Base-by-base conservation (phyloP, 2,113 vertebrate species). In the Melanerpes aurifrons region DNA sequence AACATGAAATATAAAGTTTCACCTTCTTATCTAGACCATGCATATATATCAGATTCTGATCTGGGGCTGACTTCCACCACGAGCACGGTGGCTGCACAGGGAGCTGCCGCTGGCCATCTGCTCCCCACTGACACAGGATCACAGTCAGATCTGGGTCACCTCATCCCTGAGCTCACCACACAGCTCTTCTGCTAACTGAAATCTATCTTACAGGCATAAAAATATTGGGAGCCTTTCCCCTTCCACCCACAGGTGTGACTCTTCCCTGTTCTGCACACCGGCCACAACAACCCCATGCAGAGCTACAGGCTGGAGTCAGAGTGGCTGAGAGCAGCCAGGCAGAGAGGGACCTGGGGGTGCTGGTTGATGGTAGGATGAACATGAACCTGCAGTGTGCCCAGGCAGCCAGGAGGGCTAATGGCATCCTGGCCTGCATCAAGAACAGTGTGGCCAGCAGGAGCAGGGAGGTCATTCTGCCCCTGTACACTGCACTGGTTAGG, bases 71-170 rank as follows among this genome's bases (percentile, higher is more conserved):
- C 61, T 94, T 91, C 72, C 66, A 76, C 47, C 37, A 83, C 9
- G 15, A 81, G 69, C 5, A 0, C 9, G 1, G 1, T 2, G 28
- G 75, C 76, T 86, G 61, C 69, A 25, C 0, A 6, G 10, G 40
- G 87, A 89, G 74, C 64, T 70, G 71, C 71, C 0, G 24, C 84
- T 91, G 86, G 26, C 96, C 92, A 87, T 76, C 92, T 95, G 95
- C 59, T 77, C 82, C 85, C 84, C 50, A 16, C 29, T 26, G 54
- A 74, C 35, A 82, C 7, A 43, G 71, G 86, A 57, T 47, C 4
- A 8, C 87, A 82, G 77, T 83, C 85, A 71, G 84, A 92, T 87
- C 89, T 85, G 89, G 80, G 77, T 66, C 92, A 79, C 67, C 84
- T 92, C 87, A 95, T 71, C 84, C 87, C 24, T 26, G 72, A 73